These are phyloP conservation scores for Ceyx melanurus DNA, from an alignment of 2,113 vertebrate species.

Conservation along the genomic window DNA sequence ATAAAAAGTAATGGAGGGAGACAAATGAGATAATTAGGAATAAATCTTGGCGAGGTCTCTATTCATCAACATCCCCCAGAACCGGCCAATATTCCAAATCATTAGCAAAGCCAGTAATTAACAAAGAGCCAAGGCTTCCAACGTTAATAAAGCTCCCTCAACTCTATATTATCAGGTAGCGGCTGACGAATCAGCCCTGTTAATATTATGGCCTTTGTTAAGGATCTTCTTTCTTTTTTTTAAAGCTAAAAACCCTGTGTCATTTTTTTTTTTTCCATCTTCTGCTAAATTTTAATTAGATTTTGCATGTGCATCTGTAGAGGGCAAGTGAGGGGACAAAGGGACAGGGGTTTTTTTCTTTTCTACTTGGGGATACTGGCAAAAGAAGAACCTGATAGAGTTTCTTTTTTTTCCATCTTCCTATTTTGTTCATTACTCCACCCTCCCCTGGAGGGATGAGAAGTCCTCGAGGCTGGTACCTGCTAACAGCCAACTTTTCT, in stretches of 20 bases:
- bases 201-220: conserved; percentile 93
- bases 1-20: conserved; percentile 99
- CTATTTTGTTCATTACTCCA: background rate
- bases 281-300: conserved; percentile 70
- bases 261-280: background rate
- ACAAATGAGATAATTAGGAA: conserved; percentile 99
- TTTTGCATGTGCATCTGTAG: conserved; percentile 48
- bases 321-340: conserved; percentile 59
- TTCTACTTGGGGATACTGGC: background rate
- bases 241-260: conserved; percentile 84
- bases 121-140: conserved; percentile 91
- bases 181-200: conserved; percentile 87
- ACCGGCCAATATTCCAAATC: conserved; percentile 96
- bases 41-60: conserved; percentile 96
- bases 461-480: background rate
- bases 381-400: background rate
- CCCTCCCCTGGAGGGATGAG: background rate
- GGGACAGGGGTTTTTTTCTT: background rate
- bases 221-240: conserved; percentile 74
- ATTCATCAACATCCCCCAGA: conserved; percentile 96
- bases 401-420: background rate
- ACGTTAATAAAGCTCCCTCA: conserved; percentile 91
- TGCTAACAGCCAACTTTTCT: background rate
- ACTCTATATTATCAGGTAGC: conserved; percentile 90
- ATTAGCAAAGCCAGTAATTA: conserved; percentile 96